Percentiles rank a stretch among this genome's conserved stretches.
These are phyloP conservation scores for Maconellicoccus hirsutus DNA, from an alignment of 1,140 invertebrate species.

Conservation along the genomic window DNA sequence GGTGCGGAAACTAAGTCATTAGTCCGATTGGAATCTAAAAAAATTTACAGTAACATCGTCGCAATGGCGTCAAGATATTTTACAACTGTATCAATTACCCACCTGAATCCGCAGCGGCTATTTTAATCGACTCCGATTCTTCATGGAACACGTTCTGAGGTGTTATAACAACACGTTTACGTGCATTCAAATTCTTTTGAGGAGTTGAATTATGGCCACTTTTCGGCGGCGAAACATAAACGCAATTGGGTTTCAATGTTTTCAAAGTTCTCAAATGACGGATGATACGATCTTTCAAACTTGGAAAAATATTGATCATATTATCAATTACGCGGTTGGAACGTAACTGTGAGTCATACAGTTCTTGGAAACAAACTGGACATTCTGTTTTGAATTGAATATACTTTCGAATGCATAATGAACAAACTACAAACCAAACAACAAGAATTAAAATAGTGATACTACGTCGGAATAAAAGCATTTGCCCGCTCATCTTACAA, in stretches of 20 bases:
- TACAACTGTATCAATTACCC: too few species aligned
- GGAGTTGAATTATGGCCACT: neutral
- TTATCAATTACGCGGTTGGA: conserved; percentile 41
- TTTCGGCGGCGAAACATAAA: neutral
- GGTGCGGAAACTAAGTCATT: neutral
- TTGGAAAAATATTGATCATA: conserved; percentile 34
- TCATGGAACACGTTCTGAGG: too few species aligned
- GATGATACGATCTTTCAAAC: conserved; percentile 21
- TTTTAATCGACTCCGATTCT: too few species aligned
- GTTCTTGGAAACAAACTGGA: conserved; percentile 41
- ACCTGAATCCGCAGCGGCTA: too few species aligned
- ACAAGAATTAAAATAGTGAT: conserved; percentile 17
- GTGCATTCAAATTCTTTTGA: neutral
- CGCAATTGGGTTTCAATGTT: neutral
- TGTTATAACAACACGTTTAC: neutral
- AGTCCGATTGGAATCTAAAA: too few species aligned
- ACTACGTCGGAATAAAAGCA: neutral
- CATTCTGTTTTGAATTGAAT: conserved; percentile 43
- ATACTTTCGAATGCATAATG: conserved; percentile 43
- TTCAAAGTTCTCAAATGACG: neutral
- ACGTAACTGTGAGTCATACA: conserved; percentile 40
- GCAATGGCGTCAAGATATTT: too few species aligned
- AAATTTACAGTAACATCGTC: neutral
- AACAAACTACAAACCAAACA: conserved; percentile 41
- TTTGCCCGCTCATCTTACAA: conserved; percentile 33